Evolutionary conservation across 2,888 invertebrate species (phyloP), one percentile per base, ranked within the genome.

Genomic region (Eupithecia exiguata): DNA sequence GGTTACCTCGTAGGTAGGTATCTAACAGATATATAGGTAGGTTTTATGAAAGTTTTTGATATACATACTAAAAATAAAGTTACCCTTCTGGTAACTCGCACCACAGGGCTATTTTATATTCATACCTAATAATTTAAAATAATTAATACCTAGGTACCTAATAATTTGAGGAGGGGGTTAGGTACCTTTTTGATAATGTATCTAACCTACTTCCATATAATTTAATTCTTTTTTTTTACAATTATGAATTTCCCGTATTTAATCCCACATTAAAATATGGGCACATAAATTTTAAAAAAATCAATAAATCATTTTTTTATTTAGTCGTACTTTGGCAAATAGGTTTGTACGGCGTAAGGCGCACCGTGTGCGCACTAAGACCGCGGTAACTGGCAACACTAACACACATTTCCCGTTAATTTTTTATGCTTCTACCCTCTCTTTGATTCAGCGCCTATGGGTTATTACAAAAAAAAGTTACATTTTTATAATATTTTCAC

Each of bases 371-470:
- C 88, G 92, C 89, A 87, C 84, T 79, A 79, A 84, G 83, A 83
- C 87, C 89, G 89, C 88, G 82, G 89, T 91, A 90, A 87, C 83
- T 92, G 91, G 92, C 90, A 92, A 89, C 92, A 91, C 89, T 88
- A 81, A 62, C 82, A 88, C 84, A 79, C 86, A 89, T 84, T 87
- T 90, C 88, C 87, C 85, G 86, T 85, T 81, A 77, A 85, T 81
- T 89, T 92, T 92, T 89, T 87, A 77, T 74, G 77, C 82, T 84
- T 82, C 86, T 89, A 87, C 88, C 90, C 88, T 83, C 88, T 87
- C 89, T 86, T 85, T 80, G 86, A 87, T 90, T 92, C 90, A 92
- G 94, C 94, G 94, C 94, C 94, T 94, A 93, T 90, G 81, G 77
- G 89, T 80, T 81, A 87, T 92, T 84, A 84, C 77, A 79, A 91